phyloP scores from a whole-genome alignment of 2,797 vertebrate species.

The Falco berigora region DNA sequence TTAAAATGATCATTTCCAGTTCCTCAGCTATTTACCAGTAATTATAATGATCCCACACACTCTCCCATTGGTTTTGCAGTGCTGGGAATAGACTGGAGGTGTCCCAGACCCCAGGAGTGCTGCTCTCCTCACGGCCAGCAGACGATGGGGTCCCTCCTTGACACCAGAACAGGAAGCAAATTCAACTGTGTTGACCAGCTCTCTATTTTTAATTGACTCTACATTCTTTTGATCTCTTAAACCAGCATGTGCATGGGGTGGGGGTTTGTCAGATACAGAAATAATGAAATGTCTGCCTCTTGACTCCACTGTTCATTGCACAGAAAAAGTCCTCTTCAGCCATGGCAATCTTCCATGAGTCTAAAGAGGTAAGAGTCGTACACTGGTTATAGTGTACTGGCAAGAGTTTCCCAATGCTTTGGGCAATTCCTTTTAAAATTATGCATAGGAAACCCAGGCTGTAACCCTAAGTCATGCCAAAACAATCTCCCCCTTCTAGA shows the following conservation, averaged over 20 bases:
- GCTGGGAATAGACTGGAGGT: neutral
- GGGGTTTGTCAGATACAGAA: neutral
- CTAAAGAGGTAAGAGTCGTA: neutral
- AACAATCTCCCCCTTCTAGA: slow-evolving; percentile 31
- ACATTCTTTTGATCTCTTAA: neutral
- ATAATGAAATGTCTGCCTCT: neutral
- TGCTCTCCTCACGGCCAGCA: neutral
- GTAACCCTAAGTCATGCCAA: slow-evolving; percentile 16
- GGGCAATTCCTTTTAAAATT: slow-evolving; percentile 47
- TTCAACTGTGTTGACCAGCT: neutral
- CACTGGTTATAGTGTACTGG: neutral
- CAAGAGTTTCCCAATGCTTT: slow-evolving; percentile 20
- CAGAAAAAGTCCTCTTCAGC: neutral
- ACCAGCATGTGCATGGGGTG: neutral
- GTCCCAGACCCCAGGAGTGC: neutral
- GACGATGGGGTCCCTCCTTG: accelerated
- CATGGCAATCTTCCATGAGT: neutral
- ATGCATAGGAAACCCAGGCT: slow-evolving; percentile 35
- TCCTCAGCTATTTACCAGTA: neutral
- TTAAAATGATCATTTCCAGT: neutral
- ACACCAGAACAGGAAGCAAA: neutral
- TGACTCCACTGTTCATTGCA: neutral
- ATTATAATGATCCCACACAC: neutral
- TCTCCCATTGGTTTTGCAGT: neutral
- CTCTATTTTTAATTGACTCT: neutral